phyloP scores from a whole-genome alignment of 2,113 vertebrate genomes.

The Dromiciops gliroides region DNA sequence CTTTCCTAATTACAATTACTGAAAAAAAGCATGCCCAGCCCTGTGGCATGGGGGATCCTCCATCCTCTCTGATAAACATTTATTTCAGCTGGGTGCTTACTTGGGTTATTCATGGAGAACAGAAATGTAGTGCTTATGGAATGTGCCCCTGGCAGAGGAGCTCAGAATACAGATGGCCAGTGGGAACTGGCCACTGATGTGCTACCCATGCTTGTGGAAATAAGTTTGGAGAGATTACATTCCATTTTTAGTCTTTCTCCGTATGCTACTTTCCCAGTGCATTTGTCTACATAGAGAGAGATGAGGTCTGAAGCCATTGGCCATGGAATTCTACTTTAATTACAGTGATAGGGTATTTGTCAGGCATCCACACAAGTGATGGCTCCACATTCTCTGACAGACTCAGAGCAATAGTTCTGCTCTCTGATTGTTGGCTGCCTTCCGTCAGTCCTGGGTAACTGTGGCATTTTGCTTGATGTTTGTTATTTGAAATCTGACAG shows the following conservation, averaged over 20 bases:
- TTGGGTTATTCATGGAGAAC: not conserved
- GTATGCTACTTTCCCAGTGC: slow-evolving; percentile 76
- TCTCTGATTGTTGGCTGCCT: not conserved
- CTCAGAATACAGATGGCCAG: slow-evolving; percentile 66
- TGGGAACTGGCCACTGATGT: slow-evolving; percentile 39
- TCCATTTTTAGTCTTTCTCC: slow-evolving; percentile 74
- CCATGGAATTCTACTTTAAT: slow-evolving; percentile 65
- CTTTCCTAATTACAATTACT: not conserved
- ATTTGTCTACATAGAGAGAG: slow-evolving; percentile 74
- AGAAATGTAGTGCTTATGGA: not conserved
- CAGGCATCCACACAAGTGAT: not conserved
- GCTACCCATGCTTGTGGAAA: slow-evolving; percentile 67
- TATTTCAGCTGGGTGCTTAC: not conserved
- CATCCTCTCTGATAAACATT: not conserved
- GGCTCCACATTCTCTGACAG: slow-evolving; percentile 18
- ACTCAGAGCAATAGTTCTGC: not conserved
- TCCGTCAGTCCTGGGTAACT: not conserved
- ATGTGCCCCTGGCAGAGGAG: not conserved
- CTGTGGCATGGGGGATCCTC: not conserved
- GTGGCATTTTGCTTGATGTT: not conserved
- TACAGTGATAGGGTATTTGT: slow-evolving; percentile 64
- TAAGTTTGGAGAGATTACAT: slow-evolving; percentile 53
- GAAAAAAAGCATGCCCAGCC: not conserved
- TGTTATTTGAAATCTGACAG: slow-evolving; percentile 17
- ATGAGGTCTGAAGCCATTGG: slow-evolving; percentile 60